phyloP scores from a whole-genome alignment of 2,113 vertebrate species.

The Stegostoma tigrinum region DNA sequence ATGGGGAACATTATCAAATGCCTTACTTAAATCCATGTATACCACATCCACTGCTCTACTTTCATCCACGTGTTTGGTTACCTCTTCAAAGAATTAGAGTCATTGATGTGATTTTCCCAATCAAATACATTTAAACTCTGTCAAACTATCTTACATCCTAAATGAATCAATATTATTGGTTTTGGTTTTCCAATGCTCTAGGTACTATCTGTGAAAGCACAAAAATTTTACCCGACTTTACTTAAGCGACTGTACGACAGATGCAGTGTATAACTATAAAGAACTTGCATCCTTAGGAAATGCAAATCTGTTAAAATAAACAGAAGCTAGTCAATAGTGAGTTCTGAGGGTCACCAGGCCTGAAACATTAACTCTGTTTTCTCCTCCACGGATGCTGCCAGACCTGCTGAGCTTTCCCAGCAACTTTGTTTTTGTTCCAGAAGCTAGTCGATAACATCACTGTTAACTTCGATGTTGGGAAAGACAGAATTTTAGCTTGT shows the following conservation, averaged over 20 bases:
- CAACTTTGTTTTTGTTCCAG: too few relatives aligned
- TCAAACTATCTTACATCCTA: background rate
- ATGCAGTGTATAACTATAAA: conserved; percentile 11
- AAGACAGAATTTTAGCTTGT: conserved; percentile 2
- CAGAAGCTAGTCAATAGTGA: background rate
- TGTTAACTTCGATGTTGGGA: background rate
- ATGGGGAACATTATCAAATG: too few relatives aligned
- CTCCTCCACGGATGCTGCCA: too few relatives aligned
- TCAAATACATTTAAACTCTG: background rate
- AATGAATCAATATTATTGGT: background rate
- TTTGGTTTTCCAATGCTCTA: background rate
- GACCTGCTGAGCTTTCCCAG: too few relatives aligned
- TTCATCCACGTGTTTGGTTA: too few relatives aligned
- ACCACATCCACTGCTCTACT: too few relatives aligned
- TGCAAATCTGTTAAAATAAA: conserved; percentile 29
- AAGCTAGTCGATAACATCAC: background rate
- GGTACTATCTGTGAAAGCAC: background rate
- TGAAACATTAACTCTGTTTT: too few relatives aligned
- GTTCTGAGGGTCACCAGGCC: too few relatives aligned
- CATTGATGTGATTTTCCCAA: background rate
- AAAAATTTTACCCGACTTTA: conserved; percentile 13
- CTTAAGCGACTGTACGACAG: background rate
- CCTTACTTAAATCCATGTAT: too few relatives aligned
- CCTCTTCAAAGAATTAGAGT: background rate
- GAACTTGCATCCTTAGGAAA: conserved; percentile 23